phyloP scores from a whole-genome alignment of 1,140 invertebrate species.

The Diploscapter pachys region DNA sequence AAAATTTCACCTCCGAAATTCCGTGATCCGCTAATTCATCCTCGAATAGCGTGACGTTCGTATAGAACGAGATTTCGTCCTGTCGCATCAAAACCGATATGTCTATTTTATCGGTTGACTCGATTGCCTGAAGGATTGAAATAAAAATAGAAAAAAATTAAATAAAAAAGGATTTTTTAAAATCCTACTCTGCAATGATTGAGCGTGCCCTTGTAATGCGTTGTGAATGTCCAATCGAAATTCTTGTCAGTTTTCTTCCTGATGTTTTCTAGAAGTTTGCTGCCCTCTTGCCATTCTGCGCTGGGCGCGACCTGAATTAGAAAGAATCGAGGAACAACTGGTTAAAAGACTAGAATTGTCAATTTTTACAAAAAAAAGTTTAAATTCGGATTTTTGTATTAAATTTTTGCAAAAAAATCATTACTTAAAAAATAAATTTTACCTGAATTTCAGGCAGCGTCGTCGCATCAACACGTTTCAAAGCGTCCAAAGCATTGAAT shows the following conservation, averaged over 20 bases:
- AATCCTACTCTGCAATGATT: constrained; percentile 11
- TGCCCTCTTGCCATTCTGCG: constrained; percentile 81
- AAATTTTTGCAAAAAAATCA: too few relatives aligned
- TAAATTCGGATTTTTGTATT: too few relatives aligned
- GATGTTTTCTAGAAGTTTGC: constrained; percentile 76
- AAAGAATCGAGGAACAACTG: too few relatives aligned
- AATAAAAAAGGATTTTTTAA: too few relatives aligned
- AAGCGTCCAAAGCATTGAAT: constrained; percentile 85
- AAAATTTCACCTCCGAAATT: constrained; percentile 68
- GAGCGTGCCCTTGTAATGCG: constrained; percentile 76
- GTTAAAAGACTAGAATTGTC: background rate
- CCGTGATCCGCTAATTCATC: constrained; percentile 98
- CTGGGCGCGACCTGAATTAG: constrained; percentile 65
- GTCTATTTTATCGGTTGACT: constrained; percentile 77
- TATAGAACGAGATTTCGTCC: constrained; percentile 90
- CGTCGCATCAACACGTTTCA: constrained; percentile 71
- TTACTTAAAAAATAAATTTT: background rate
- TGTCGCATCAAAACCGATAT: constrained; percentile 81
- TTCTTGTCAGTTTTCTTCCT: constrained; percentile 74
- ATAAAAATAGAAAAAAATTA: too few relatives aligned
- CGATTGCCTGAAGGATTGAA: constrained; percentile 45
- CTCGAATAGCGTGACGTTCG: constrained; percentile 88
- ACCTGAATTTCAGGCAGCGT: constrained; percentile 73
- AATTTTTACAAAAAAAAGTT: too few relatives aligned
- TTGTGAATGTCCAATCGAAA: constrained; percentile 98